These are phyloP conservation scores for Pangasius djambal DNA, from an alignment of 2,797 vertebrate species.

Conservation along the genomic window DNA sequence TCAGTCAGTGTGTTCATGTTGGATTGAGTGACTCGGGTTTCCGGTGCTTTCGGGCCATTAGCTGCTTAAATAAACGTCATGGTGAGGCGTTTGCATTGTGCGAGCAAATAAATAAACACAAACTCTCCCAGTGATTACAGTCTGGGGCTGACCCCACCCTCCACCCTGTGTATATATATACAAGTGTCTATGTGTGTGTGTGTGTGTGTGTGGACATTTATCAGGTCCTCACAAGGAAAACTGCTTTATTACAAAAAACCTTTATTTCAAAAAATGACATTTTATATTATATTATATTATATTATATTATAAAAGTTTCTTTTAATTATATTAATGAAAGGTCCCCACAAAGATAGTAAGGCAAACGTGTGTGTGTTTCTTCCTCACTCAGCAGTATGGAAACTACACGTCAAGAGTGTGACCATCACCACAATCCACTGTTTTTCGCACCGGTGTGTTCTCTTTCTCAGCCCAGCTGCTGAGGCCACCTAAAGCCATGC, in stretches of 20 bases:
- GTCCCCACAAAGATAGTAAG: not conserved
- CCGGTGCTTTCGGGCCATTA: slow-evolving; percentile 44
- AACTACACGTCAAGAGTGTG: slow-evolving; percentile 51
- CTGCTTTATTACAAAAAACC: not conserved
- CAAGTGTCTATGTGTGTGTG: slow-evolving; percentile 42
- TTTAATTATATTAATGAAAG: not conserved
- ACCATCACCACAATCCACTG: slow-evolving; percentile 54
- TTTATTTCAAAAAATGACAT: not conserved
- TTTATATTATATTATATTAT: not conserved
- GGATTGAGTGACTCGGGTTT: slow-evolving; percentile 25
- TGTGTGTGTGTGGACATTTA: slow-evolving; percentile 32
- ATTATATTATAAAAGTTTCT: not conserved
- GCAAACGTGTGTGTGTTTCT: slow-evolving; percentile 26
- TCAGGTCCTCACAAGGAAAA: not conserved
- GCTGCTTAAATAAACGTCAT: slow-evolving; percentile 51
- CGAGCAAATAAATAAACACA: slow-evolving; percentile 51
- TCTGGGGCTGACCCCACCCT: slow-evolving; percentile 38
- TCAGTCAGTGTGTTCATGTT: slow-evolving; percentile 18
- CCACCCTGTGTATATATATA: slow-evolving; percentile 35
- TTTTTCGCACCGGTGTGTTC: slow-evolving; percentile 33
- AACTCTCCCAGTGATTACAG: slow-evolving; percentile 44
- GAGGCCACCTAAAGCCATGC: slow-evolving; percentile 41
- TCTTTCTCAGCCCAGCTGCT: slow-evolving; percentile 36
- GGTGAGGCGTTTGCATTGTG: slow-evolving; percentile 45
- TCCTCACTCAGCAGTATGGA: slow-evolving; percentile 31